phyloP scores from a whole-genome alignment of 2,797 vertebrate species.

The Poeciliopsis infans region DNA sequence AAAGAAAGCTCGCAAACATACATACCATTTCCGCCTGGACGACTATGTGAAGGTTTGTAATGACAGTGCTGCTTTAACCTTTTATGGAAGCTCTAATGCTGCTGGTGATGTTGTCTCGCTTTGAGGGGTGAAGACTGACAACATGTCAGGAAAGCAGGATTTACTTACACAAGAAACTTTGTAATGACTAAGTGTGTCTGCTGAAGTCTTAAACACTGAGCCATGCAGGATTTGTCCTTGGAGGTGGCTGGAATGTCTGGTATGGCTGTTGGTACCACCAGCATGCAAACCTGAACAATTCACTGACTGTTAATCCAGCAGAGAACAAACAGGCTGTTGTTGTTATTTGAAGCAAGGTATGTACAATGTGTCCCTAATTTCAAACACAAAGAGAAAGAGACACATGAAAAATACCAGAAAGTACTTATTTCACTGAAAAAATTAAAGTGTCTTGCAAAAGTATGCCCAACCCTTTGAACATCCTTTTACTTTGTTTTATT shows the following conservation, averaged over 20 bases:
- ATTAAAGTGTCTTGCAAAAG: background rate
- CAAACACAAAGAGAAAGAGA: slow-evolving; percentile 19
- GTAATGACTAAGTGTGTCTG: slow-evolving; percentile 44
- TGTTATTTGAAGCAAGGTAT: slow-evolving; percentile 21
- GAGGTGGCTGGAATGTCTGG: slow-evolving; percentile 73
- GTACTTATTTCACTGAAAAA: slow-evolving; percentile 1
- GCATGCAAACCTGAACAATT: slow-evolving; percentile 60
- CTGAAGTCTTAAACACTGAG: slow-evolving; percentile 52
- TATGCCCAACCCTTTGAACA: background rate
- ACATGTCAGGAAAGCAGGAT: slow-evolving; percentile 39
- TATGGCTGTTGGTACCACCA: slow-evolving; percentile 57
- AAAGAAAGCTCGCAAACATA: slow-evolving; percentile 34
- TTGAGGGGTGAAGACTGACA: slow-evolving; percentile 30
- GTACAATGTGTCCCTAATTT: slow-evolving; percentile 31
- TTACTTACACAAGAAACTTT: slow-evolving; percentile 67
- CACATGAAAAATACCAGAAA: slow-evolving; percentile 4
- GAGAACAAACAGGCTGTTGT: slow-evolving; percentile 63
- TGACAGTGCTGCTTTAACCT: slow-evolving; percentile 60
- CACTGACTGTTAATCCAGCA: slow-evolving; percentile 63
- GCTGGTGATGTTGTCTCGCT: slow-evolving; percentile 24
- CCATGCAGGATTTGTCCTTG: slow-evolving; percentile 65
- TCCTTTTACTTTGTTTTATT: background rate
- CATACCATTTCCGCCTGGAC: slow-evolving; percentile 60
- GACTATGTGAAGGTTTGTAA: slow-evolving; percentile 39
- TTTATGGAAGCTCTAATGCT: slow-evolving; percentile 63